A percentile compares a stretch with the other conserved stretches of the same genome.
Evolutionary conservation across 2,888 invertebrate species (phyloP).

Genomic region (Drosophila paramelanica): DNA sequence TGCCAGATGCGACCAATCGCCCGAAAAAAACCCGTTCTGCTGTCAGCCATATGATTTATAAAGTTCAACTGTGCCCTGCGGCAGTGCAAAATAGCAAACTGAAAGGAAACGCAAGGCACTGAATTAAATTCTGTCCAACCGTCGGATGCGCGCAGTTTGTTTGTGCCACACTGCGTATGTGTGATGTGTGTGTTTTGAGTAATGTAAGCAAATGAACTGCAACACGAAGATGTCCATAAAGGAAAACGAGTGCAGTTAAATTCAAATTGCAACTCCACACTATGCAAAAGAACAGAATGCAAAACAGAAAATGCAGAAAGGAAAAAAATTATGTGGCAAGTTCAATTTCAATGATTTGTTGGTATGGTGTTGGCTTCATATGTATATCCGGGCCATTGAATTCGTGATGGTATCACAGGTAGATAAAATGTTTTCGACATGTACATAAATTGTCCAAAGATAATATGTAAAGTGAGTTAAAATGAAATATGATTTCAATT

Average conservation of each 20-base stretch:
- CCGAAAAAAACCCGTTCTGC: slow-evolving; percentile 13
- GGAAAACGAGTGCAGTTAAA: slow-evolving; percentile 9
- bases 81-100: slow-evolving; percentile 22
- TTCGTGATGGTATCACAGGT: too few species aligned
- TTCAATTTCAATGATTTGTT: slow-evolving; percentile 6
- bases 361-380: not conserved
- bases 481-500: not conserved
- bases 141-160: slow-evolving; percentile 16
- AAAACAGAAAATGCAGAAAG: slow-evolving; percentile 1
- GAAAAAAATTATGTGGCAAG: slow-evolving; percentile 18
- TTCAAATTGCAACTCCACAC: slow-evolving; percentile 50
- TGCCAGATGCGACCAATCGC: slow-evolving; percentile 30
- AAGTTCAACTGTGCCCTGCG: slow-evolving; percentile 39
- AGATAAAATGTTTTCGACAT: too few species aligned
- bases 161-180: slow-evolving; percentile 45
- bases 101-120: slow-evolving; percentile 24
- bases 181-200: slow-evolving; percentile 35
- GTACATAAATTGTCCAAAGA: not conserved
- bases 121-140: slow-evolving; percentile 24
- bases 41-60: slow-evolving; percentile 58
- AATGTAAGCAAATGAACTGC: slow-evolving; percentile 45
- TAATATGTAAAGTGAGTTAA: not conserved
- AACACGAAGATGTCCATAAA: not conserved
- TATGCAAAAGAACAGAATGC: slow-evolving; percentile 5
- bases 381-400: not conserved